phyloP scores from a whole-genome alignment of 2,888 invertebrate species.

The Keiferia lycopersicella region DNA sequence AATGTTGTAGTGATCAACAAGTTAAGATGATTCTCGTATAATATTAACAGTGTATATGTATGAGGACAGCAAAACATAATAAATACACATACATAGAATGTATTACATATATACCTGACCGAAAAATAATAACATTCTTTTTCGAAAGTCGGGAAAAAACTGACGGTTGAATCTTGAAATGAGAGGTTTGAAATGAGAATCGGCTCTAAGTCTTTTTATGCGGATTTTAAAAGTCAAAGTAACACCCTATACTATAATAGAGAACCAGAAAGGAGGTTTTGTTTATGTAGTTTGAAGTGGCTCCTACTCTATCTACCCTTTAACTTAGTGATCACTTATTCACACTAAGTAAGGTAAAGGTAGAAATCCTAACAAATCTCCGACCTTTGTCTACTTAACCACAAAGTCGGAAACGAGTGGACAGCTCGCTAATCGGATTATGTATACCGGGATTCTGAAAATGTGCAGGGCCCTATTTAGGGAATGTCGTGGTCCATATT shows the following conservation, averaged over 20 bases:
- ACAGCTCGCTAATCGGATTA: slow-evolving; percentile 30
- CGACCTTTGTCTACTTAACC: slow-evolving; percentile 25
- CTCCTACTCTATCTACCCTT: not conserved
- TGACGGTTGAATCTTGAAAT: no score
- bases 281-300: no score
- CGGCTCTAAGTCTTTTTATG: no score
- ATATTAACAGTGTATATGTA: not conserved
- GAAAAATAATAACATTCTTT: no score
- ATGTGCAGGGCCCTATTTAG: not conserved
- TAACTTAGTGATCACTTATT: not conserved
- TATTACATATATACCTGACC: no score
- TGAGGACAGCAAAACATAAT: not conserved
- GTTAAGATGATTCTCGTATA: not conserved
- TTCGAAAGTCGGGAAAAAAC: no score
- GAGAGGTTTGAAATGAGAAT: no score
- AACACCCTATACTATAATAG: no score
- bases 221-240: no score
- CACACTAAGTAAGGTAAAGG: not conserved
- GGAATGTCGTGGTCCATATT: no score
- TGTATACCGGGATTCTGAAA: not conserved
- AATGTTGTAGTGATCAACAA: not conserved
- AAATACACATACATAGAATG: no score
- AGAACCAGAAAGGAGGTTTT: no score
- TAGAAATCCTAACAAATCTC: slow-evolving; percentile 17
- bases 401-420: slow-evolving; percentile 21